Conservation (phyloP, 1,140 invertebrate genomes). For the Drosophila repleta region DNA sequence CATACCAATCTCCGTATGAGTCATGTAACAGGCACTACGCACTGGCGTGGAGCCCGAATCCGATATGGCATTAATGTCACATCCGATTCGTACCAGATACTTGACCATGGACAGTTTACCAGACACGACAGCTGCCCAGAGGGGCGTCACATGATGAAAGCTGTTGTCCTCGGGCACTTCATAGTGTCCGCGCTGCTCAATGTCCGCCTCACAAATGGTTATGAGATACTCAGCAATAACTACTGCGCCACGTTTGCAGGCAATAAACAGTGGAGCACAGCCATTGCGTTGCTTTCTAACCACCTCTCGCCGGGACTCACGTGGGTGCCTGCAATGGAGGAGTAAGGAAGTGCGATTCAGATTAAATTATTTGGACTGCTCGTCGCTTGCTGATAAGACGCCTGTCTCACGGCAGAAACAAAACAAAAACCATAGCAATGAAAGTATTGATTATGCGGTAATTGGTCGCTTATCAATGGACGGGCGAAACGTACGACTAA, state of each 20-base stretch:
- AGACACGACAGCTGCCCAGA: conserved; percentile 97
- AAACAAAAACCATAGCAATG: conserved; percentile 9
- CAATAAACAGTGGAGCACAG: conserved; percentile 94
- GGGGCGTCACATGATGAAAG: conserved; percentile 92
- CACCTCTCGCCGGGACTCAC: conserved; percentile 73
- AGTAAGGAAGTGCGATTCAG: conserved; percentile 17
- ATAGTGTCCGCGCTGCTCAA: conserved; percentile 93
- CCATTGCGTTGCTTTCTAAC: conserved; percentile 86
- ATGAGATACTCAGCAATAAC: conserved; percentile 96
- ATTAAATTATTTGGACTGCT: conserved; percentile 11
- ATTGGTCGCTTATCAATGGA: conserved; percentile 26
- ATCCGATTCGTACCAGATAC: conserved; percentile 91
- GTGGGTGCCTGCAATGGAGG: conserved; percentile 51
- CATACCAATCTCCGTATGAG: conserved; percentile 90
- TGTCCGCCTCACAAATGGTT: conserved; percentile 90
- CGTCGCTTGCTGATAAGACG: conserved; percentile 35
- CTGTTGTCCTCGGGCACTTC: conserved; percentile 89
- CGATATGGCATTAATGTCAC: conserved; percentile 92
- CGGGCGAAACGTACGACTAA: conserved; percentile 2
- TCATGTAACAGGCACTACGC: conserved; percentile 96
- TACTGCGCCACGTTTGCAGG: conserved; percentile 92
- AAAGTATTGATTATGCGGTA: conserved; percentile 42
- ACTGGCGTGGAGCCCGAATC: conserved; percentile 94
- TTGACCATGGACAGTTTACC: conserved; percentile 91
- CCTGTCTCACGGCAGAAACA: conserved; percentile 8